Conservation (phyloP, 2,113 vertebrate species). For the Neomonachus schauinslandi region DNA sequence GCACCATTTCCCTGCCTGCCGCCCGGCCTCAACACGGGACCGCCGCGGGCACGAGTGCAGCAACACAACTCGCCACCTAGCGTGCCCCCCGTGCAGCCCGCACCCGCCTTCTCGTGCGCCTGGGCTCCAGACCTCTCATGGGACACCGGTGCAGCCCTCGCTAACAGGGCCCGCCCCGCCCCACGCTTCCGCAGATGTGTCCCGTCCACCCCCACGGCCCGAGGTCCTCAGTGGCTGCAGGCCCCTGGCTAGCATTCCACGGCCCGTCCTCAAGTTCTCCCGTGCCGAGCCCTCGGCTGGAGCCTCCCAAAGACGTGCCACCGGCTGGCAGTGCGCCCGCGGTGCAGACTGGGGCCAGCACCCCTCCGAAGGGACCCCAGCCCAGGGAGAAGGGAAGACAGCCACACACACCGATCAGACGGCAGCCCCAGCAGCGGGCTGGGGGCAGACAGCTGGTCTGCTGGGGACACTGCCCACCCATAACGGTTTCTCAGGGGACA, state of each 20-base stretch:
- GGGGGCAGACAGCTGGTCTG: neutral
- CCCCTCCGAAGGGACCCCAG: neutral
- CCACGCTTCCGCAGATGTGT: neutral
- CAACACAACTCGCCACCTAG: neutral
- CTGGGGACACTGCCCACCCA: neutral
- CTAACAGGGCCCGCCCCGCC: neutral
- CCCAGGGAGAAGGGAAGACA: neutral
- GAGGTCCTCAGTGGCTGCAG: neutral
- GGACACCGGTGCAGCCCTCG: neutral
- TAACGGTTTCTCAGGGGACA: neutral
- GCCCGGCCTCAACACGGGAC: neutral
- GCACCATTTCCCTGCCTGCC: neutral
- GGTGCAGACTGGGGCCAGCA: rapidly evolving
- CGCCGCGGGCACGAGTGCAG: neutral
- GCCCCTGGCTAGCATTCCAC: neutral
- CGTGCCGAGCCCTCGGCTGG: neutral
- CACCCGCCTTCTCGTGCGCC: rapidly evolving
- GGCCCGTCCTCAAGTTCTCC: neutral
- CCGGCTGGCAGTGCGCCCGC: neutral
- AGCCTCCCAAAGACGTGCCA: neutral
- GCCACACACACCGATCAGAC: neutral
- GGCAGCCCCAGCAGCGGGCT: neutral
- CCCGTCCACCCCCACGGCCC: neutral
- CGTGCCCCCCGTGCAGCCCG: neutral
- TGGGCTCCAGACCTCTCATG: neutral